Evolutionary conservation across 2,797 vertebrate species (phyloP).

Genomic region (Sphaeramia orbicularis): DNA sequence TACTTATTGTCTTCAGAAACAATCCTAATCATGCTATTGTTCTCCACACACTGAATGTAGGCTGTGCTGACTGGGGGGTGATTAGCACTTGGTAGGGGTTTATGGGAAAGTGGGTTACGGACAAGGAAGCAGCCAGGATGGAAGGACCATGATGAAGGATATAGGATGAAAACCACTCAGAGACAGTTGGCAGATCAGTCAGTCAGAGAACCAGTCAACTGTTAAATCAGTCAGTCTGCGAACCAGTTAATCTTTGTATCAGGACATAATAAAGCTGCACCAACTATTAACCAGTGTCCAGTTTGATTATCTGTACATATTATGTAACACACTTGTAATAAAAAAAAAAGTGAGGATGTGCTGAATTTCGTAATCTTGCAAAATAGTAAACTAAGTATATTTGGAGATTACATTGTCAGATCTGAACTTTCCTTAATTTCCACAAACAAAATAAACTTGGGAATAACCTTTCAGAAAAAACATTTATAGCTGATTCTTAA

Average conservation of each 20-base stretch:
- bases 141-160: conserved; percentile 6
- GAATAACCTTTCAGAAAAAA: too few relatives aligned
- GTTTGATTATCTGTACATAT: too few relatives aligned
- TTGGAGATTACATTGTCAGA: too few relatives aligned
- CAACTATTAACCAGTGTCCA: too few relatives aligned
- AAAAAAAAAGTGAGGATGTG: too few relatives aligned
- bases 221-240: conserved; percentile 22
- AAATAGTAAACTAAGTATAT: too few relatives aligned
- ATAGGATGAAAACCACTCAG: conserved; percentile 25
- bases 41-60: conserved; percentile 31
- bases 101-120: conserved; percentile 70
- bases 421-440: too few relatives aligned
- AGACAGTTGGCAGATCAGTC: conserved; percentile 39
- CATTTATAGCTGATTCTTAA: too few relatives aligned
- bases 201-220: conserved; percentile 36
- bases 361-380: too few relatives aligned
- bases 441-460: too few relatives aligned
- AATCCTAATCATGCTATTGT: conserved; percentile 64
- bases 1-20: conserved; percentile 64
- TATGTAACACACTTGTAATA: too few relatives aligned
- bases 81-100: conserved; percentile 37
- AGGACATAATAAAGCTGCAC: not conserved
- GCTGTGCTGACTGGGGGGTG: conserved; percentile 28
- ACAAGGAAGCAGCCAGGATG: conserved; percentile 28
- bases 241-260: not conserved